A percentile compares a stretch with the other conserved stretches of the same genome.
phyloP scores from a whole-genome alignment of 2,888 invertebrate genomes.

The Thereva unica region DNA sequence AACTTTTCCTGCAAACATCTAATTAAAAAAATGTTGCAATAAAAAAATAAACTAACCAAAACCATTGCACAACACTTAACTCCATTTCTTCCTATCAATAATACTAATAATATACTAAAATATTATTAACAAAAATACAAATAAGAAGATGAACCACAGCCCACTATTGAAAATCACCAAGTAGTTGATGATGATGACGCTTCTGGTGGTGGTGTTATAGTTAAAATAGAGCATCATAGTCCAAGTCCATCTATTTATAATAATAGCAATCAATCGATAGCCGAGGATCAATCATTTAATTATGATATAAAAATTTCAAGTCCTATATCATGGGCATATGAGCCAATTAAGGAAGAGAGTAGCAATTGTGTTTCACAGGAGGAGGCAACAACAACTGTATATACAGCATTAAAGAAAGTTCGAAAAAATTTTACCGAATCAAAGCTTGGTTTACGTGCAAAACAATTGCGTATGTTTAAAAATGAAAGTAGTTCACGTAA shows the following conservation, averaged over 20 bases:
- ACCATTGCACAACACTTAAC: background rate
- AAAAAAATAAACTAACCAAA: slow-evolving; percentile 27
- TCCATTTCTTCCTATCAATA: background rate
- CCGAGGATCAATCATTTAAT: slow-evolving; percentile 46
- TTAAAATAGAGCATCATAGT: slow-evolving; percentile 41
- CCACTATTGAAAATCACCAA: slow-evolving; percentile 32
- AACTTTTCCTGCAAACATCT: slow-evolving; percentile 2
- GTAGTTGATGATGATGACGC: slow-evolving; percentile 25
- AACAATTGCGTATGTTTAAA: slow-evolving; percentile 34
- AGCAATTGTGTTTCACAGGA: slow-evolving; percentile 24
- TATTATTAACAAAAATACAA: slow-evolving; percentile 5
- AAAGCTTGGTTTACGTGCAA: slow-evolving; percentile 28
- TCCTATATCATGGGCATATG: slow-evolving; percentile 57
- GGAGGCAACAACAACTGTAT: slow-evolving; percentile 42
- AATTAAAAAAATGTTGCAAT: slow-evolving; percentile 6
- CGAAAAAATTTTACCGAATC: slow-evolving; percentile 29
- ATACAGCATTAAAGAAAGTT: slow-evolving; percentile 36
- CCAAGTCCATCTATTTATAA: slow-evolving; percentile 40
- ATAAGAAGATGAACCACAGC: slow-evolving; percentile 27
- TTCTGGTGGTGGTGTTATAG: slow-evolving; percentile 34
- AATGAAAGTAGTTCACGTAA: slow-evolving; percentile 45
- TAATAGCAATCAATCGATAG: slow-evolving; percentile 34
- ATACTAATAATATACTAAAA: background rate
- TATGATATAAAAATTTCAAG: slow-evolving; percentile 57
- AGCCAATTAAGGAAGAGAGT: slow-evolving; percentile 45